These are phyloP conservation scores for Chitala chitala DNA, from an alignment of 2,113 vertebrate genomes.

Conservation along the genomic window DNA sequence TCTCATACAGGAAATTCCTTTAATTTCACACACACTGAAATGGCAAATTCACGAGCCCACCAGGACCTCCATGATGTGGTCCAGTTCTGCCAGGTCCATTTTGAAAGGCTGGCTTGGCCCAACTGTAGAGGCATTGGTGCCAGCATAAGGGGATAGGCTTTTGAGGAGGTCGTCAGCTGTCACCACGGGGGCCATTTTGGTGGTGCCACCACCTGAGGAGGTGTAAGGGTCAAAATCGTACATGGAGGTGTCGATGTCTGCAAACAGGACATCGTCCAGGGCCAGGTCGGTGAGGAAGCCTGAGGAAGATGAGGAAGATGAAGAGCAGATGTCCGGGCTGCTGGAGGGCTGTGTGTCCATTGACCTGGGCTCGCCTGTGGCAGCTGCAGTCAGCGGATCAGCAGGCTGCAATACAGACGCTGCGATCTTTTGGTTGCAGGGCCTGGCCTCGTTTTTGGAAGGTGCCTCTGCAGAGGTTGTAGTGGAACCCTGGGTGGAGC, in stretches of 20 bases:
- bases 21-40: neutral
- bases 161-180: constrained; percentile 92
- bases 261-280: constrained; percentile 94
- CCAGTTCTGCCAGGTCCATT: constrained; percentile 97
- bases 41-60: constrained; percentile 79
- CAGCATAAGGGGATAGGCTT: constrained; percentile 80
- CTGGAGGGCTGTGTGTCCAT: constrained; percentile 68
- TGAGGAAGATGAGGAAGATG: constrained; percentile 77
- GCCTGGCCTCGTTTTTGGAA: constrained; percentile 62
- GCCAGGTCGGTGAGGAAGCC: constrained; percentile 97
- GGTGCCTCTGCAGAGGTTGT: constrained; percentile 71
- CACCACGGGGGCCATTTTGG: constrained; percentile 82
- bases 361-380: constrained; percentile 61
- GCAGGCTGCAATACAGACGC: constrained; percentile 57
- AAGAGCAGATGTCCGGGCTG: constrained; percentile 69
- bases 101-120: constrained; percentile 97
- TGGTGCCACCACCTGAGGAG: constrained; percentile 59
- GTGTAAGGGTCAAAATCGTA: constrained; percentile 96
- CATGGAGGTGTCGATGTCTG: constrained; percentile 98
- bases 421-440: constrained; percentile 62
- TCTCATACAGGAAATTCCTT: constrained; percentile 18
- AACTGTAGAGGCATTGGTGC: constrained; percentile 68
- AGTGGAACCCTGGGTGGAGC: constrained; percentile 60
- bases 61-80: constrained; percentile 98
- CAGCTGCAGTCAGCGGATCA: constrained; percentile 51